Conservation (phyloP, 2,797 vertebrate species). For the Lateolabrax maculatus region DNA sequence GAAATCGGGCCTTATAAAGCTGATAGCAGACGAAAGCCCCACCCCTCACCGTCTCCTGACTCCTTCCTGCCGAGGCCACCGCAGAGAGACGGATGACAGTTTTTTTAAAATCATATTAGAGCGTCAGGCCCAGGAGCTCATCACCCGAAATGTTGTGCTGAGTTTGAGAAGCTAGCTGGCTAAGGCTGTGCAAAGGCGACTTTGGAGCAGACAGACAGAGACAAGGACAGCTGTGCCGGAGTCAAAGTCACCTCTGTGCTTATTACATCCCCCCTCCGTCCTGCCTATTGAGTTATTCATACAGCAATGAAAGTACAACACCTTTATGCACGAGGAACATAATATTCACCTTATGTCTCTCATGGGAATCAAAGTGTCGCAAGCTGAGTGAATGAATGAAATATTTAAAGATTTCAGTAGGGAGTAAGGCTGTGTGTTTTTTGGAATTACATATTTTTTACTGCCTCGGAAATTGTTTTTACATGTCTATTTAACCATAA, state of each 20-base stretch:
- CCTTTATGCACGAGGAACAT: constrained; percentile 24
- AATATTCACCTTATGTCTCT: constrained; percentile 42
- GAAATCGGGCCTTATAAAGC: constrained; percentile 42
- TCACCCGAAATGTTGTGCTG: constrained; percentile 55
- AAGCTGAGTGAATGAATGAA: constrained; percentile 20
- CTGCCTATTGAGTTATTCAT: constrained; percentile 54
- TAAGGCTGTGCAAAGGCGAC: constrained; percentile 50
- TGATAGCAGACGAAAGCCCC: constrained; percentile 16
- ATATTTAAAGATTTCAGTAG: constrained; percentile 29
- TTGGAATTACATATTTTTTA: constrained; percentile 4
- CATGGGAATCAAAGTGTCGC: constrained; percentile 27
- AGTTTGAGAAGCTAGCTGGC: constrained; percentile 40
- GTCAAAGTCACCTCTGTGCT: constrained; percentile 71
- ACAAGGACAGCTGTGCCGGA: constrained; percentile 62
- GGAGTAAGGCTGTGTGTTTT: not conserved
- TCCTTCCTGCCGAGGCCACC: constrained; percentile 47
- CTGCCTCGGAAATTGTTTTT: constrained; percentile 5
- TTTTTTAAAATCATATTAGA: constrained; percentile 64
- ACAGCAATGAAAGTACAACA: constrained; percentile 45
- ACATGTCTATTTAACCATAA: not conserved
- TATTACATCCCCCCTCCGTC: constrained; percentile 45
- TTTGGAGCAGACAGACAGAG: constrained; percentile 56
- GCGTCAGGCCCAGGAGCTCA: constrained; percentile 44
- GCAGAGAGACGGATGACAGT: constrained; percentile 58
- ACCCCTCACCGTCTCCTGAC: constrained; percentile 31